phyloP scores from a whole-genome alignment of 1,140 invertebrate species.

The Cephus cinctus region DNA sequence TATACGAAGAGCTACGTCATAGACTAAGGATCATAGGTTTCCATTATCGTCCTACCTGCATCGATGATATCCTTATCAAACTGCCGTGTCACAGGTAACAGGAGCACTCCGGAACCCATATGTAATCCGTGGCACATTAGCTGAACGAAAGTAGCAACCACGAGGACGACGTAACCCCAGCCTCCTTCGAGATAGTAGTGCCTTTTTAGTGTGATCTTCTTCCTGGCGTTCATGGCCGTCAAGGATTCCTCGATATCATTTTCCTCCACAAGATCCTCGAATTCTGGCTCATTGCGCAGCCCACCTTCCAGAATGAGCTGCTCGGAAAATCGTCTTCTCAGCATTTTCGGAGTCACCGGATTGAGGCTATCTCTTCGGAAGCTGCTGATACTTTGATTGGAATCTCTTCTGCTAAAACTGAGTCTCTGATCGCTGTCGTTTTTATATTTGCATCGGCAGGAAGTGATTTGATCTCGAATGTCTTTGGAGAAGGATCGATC shows the following conservation, averaged over 20 bases:
- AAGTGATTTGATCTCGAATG: not conserved
- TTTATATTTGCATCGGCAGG: slow-evolving; percentile 6
- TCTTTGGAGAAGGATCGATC: not conserved
- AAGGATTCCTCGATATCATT: slow-evolving; percentile 34
- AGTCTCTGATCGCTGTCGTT: not conserved
- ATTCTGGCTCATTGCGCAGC: slow-evolving; percentile 23
- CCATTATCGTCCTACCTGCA: slow-evolving; percentile 25
- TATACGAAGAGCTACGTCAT: too few relatives aligned
- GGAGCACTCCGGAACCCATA: slow-evolving; percentile 56
- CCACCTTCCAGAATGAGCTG: slow-evolving; percentile 43
- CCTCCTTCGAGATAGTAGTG: slow-evolving; percentile 80
- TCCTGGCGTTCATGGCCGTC: slow-evolving; percentile 41
- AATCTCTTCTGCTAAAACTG: slow-evolving; percentile 8
- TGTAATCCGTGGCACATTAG: slow-evolving; percentile 67
- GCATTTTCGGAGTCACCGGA: slow-evolving; percentile 37
- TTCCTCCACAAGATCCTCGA: slow-evolving; percentile 28
- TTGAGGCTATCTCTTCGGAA: slow-evolving; percentile 18
- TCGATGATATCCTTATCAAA: slow-evolving; percentile 28
- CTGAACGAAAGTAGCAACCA: slow-evolving; percentile 65
- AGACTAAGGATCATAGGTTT: too few relatives aligned
- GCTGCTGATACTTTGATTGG: slow-evolving; percentile 10
- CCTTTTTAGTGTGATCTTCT: slow-evolving; percentile 53
- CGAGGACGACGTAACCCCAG: slow-evolving; percentile 75
- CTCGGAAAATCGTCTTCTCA: slow-evolving; percentile 41
- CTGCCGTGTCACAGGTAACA: slow-evolving; percentile 31